Evolutionary conservation across 2,888 invertebrate genomes (phyloP).

Genomic region (Dilophus febrilis): DNA sequence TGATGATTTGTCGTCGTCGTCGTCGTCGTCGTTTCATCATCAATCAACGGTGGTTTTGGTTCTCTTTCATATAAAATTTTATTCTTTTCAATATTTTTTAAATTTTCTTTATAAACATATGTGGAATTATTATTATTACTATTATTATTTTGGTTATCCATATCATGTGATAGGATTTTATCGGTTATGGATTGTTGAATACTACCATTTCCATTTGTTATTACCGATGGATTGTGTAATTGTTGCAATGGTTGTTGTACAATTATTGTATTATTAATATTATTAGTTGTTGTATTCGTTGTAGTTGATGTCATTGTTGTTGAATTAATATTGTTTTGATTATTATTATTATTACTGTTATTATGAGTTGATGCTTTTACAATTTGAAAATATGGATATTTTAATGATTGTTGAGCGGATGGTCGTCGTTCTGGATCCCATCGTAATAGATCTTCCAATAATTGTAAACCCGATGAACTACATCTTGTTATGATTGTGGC

Average conservation of each 20-base stretch:
- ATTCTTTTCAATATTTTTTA: conserved; percentile 2
- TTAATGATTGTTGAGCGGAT: conserved; percentile 73
- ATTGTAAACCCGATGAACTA: conserved; percentile 59
- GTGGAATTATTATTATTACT: conserved; percentile 2
- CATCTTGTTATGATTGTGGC: conserved; percentile 68
- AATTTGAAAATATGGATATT: conserved; percentile 37
- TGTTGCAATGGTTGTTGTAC: neutral
- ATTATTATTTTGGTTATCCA: conserved; percentile 5
- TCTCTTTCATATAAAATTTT: conserved; percentile 2
- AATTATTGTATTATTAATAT: neutral
- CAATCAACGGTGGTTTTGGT: neutral
- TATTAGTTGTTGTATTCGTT: neutral
- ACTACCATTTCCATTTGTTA: conserved; percentile 9
- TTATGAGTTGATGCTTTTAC: conserved; percentile 21
- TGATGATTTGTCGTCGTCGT: neutral
- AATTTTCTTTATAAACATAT: neutral
- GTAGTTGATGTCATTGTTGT: neutral
- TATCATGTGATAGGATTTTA: conserved; percentile 1
- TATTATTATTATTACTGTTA: conserved; percentile 1
- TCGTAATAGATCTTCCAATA: conserved; percentile 71
- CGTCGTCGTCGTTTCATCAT: conserved; percentile 1
- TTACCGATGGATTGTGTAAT: neutral
- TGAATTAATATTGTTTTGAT: conserved; percentile 7
- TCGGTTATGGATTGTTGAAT: conserved; percentile 7
- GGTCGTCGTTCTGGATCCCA: conserved; percentile 91